Conservation (phyloP, 2,113 vertebrate genomes). For the Odocoileus virginianus region DNA sequence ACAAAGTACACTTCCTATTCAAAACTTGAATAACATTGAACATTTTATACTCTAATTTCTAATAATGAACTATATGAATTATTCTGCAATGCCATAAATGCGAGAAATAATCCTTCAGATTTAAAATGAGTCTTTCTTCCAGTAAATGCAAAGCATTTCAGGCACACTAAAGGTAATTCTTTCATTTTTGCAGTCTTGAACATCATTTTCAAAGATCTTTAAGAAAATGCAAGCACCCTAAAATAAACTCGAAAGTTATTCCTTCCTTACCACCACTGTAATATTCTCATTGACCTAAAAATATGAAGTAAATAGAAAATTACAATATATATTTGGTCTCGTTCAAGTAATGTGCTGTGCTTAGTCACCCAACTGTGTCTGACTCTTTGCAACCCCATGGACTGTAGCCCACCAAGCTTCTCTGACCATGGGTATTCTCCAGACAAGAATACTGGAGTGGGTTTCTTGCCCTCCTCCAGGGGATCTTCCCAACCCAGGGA, state of each 20-base stretch:
- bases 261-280: not conserved
- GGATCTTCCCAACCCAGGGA: not conserved
- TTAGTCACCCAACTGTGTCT: not conserved
- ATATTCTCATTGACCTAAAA: not conserved
- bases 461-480: not conserved
- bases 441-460: not conserved
- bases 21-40: constrained; percentile 25
- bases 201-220: constrained; percentile 16
- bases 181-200: constrained; percentile 11
- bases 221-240: constrained; percentile 21
- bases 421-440: not conserved
- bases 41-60: constrained; percentile 41
- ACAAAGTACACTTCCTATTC: constrained; percentile 21
- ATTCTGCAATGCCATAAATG: not conserved
- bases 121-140: constrained; percentile 27
- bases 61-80: constrained; percentile 24
- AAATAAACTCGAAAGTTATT: constrained; percentile 10
- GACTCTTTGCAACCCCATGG: not conserved
- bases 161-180: not conserved
- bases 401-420: not conserved
- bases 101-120: constrained; percentile 33
- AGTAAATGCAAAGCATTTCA: not conserved
- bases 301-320: not conserved
- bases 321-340: not conserved
- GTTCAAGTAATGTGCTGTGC: not conserved